Conservation (phyloP, 2,888 invertebrate species). For the Cryptops parisi region DNA sequence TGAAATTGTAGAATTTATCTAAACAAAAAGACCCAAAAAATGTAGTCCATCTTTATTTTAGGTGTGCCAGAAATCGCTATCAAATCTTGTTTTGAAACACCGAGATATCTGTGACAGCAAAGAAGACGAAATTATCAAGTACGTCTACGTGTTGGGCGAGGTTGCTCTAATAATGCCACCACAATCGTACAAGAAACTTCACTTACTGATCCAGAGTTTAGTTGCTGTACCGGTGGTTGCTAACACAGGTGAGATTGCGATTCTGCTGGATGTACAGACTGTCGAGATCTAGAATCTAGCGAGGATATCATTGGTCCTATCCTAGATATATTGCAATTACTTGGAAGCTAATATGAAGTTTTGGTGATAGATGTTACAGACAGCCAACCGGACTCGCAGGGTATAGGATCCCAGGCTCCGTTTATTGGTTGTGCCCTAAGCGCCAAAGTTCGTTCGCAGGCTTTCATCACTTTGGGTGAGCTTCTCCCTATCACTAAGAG, state of each 20-base stretch:
- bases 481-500: neutral
- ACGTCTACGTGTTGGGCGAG: slow-evolving; percentile 34
- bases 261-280: no score
- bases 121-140: slow-evolving; percentile 29
- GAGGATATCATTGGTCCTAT: no score
- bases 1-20: no score
- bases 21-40: no score
- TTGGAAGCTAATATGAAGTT: no score
- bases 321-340: no score
- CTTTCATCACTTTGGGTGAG: slow-evolving; percentile 32
- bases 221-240: no score
- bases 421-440: slow-evolving; percentile 29
- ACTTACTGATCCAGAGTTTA: slow-evolving; percentile 33
- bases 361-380: no score
- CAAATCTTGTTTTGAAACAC: neutral
- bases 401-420: neutral
- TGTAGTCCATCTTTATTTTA: no score
- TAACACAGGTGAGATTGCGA: no score
- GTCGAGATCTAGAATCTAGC: no score
- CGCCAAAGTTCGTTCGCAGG: slow-evolving; percentile 29
- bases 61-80: no score
- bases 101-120: slow-evolving; percentile 16
- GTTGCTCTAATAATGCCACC: slow-evolving; percentile 32
- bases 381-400: slow-evolving; percentile 2
- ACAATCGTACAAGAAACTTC: slow-evolving; percentile 29